Base-by-base conservation (phyloP, 2,888 invertebrate genomes). In the Thelaira solivaga region DNA sequence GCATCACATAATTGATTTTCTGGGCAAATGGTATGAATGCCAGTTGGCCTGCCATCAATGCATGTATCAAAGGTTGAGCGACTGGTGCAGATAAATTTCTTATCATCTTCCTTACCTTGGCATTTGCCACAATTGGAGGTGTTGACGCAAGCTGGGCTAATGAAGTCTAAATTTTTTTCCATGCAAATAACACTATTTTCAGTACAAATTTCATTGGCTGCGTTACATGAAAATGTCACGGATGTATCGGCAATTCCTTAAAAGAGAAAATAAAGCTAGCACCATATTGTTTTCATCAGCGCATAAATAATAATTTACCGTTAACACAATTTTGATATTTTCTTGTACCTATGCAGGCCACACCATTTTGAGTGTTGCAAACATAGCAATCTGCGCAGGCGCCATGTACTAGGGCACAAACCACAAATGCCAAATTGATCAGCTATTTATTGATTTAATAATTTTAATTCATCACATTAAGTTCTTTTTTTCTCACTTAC, bases 21-120 rank as follows among this genome's bases (percentile, higher is more conserved):
- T 0, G 79, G 74, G 53, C 87, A 88, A 0, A 20, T 31, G 0
- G 65, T 59, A 0, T 61, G 31, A 8, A 68, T 61, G 0, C 67
- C 34, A 6, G 77, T 65, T 0, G 80, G 6, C 0, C 0, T 10
- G 0, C 43, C 71, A 4, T 29, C 49, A 0, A 31, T 34, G 41
- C 87, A 88, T 4, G 80, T 16, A 0, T 76, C 82, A 24, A 82
- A 87, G 3, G 83, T 82, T 7, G 39, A 84, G 16, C 62, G 78
- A 10, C 85, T 83, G n/a, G 83, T 83, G 67, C 87, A 88, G 4
- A 85, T 72, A 47, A 80, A 84, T 0, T 3, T 4, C 3, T 71
- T 83, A 0, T 53, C 4, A 18, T 34, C 29, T 10, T 18, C 2
- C 0, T 13, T 1, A 0, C 18, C n/a, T 0, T 1, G 11, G 62